Evolutionary conservation across 2,797 vertebrate species (phyloP).

Genomic region (Passerculus sandwichensis): DNA sequence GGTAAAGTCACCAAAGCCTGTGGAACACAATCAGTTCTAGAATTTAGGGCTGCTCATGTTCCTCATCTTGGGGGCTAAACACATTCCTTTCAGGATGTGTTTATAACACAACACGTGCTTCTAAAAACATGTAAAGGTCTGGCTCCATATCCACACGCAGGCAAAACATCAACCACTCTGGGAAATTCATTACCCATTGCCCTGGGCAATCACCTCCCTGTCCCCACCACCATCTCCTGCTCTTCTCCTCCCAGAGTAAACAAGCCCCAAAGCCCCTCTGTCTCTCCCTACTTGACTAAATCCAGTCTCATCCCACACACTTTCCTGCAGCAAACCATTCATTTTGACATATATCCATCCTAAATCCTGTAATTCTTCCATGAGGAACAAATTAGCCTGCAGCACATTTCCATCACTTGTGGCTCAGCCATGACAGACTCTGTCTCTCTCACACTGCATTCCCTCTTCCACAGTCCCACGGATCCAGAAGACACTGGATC

Average conservation of each 20-base stretch:
- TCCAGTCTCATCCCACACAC: not conserved
- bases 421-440: not conserved
- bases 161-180: not conserved
- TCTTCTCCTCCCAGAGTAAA: not conserved
- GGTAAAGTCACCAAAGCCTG: not conserved
- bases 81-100: accelerated
- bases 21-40: not conserved
- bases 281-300: not conserved
- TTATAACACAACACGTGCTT: accelerated
- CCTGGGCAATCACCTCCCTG: not conserved
- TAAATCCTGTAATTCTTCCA: not conserved
- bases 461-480: not conserved
- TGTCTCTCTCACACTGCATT: not conserved
- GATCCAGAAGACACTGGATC: no score
- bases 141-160: not conserved
- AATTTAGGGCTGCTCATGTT: not conserved
- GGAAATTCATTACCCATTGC: not conserved
- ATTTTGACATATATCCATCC: not conserved
- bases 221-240: not conserved
- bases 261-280: not conserved
- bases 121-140: not conserved
- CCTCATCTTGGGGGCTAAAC: not conserved
- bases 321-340: not conserved
- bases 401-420: not conserved
- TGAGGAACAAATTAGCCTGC: not conserved